Conservation (phyloP, 2,888 invertebrate species). For the Lasioglossum vierecki region DNA sequence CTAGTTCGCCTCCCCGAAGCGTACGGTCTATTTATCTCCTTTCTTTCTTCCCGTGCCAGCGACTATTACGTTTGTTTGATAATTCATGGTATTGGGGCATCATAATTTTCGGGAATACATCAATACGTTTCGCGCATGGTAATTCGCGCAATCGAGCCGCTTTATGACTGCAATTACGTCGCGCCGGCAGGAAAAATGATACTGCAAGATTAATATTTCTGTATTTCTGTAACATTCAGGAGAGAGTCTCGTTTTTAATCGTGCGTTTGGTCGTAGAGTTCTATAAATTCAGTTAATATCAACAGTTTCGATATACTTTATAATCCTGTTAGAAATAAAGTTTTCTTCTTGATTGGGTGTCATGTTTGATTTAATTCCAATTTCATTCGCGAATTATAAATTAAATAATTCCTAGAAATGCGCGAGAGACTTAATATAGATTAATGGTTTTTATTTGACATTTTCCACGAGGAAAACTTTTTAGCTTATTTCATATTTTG, state of each 20-base stretch:
- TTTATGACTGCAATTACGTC: neutral
- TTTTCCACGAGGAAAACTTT: neutral
- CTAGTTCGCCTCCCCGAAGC: constrained; percentile 6
- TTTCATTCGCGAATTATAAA: neutral
- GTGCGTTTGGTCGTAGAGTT: neutral
- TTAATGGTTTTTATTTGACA: neutral
- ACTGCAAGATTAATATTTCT: neutral
- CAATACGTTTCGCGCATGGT: constrained; percentile 1
- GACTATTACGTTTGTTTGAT: neutral
- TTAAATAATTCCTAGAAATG: neutral
- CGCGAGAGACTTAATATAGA: neutral
- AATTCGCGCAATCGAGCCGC: neutral
- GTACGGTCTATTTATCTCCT: neutral
- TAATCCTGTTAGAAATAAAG: neutral
- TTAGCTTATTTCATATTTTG: too few relatives aligned
- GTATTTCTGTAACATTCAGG: neutral
- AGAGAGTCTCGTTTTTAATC: neutral
- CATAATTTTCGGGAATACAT: neutral
- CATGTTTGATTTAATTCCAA: neutral
- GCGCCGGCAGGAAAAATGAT: neutral
- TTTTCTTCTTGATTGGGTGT: neutral
- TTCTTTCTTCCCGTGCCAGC: neutral
- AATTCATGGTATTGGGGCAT: neutral
- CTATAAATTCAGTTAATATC: neutral
- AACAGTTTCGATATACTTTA: neutral